Percentiles rank a stretch among this genome's conserved stretches.
Conservation (phyloP, 2,888 invertebrate species). For the Cerceris rybyensis region DNA sequence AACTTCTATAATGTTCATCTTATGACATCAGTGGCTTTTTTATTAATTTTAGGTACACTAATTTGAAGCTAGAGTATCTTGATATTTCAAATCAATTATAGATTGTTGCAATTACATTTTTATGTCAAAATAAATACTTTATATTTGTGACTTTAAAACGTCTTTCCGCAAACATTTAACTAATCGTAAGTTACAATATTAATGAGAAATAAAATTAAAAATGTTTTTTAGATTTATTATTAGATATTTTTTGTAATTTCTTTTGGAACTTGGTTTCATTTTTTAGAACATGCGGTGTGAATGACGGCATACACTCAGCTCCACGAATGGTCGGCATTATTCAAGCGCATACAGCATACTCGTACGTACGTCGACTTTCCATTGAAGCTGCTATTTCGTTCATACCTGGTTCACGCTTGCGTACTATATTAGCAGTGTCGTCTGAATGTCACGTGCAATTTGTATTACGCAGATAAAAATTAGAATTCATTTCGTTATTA, state of each 20-base stretch:
- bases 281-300: not conserved
- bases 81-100: no score
- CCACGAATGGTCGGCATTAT: not conserved
- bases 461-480: not conserved
- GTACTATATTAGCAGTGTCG: not conserved
- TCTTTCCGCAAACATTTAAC: not conserved
- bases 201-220: no score
- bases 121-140: not conserved
- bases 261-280: not conserved
- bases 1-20: no score
- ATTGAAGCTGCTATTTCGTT: conserved; percentile 21
- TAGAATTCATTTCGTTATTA: not conserved
- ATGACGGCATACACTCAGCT: conserved; percentile 1
- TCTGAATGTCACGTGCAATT: not conserved
- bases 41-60: no score
- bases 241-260: no score
- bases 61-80: no score
- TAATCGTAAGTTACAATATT: no score
- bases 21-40: no score
- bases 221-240: no score
- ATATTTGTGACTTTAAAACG: not conserved
- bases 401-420: conserved; percentile 29
- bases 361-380: conserved; percentile 7
- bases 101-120: not conserved
- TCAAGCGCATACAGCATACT: not conserved